Percentiles rank a stretch among this genome's conserved stretches.
Conservation (phyloP, 2,797 vertebrate species). For the Crenuchus spilurus region DNA sequence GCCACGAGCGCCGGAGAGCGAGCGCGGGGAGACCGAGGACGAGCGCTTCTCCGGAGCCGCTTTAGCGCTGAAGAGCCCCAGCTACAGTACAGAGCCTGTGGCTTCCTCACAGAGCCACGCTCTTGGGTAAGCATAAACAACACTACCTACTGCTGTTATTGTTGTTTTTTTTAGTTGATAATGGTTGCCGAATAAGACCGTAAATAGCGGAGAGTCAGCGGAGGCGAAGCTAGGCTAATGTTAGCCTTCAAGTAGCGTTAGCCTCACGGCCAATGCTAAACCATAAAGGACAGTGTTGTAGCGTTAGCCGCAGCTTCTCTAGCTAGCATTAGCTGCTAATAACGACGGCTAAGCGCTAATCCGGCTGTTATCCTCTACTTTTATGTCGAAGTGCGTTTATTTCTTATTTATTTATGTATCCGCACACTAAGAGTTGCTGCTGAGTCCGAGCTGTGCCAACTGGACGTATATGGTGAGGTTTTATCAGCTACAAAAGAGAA, state of each 20-base stretch:
- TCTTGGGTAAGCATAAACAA: neutral
- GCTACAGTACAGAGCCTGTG: neutral
- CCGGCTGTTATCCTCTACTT: no score
- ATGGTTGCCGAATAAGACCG: no score
- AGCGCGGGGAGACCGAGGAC: neutral
- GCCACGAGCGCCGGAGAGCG: neutral
- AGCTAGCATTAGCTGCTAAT: no score
- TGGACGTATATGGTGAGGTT: no score
- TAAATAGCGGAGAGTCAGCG: no score
- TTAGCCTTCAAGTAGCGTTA: neutral
- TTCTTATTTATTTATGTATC: no score
- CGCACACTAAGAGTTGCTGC: no score
- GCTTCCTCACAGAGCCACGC: neutral
- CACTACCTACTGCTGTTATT: neutral
- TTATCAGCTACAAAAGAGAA: neutral
- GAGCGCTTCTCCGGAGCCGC: neutral
- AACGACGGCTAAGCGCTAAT: no score
- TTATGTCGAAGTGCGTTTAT: no score
- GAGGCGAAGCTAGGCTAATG: neutral
- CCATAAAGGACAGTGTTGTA: neutral
- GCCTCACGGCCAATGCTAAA: neutral
- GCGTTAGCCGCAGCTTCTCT: no score
- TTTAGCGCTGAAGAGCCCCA: neutral
- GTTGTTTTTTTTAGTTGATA: neutral
- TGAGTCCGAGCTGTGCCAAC: no score